Conservation (phyloP, 2,113 vertebrate genomes). For the Xiphias gladius region DNA sequence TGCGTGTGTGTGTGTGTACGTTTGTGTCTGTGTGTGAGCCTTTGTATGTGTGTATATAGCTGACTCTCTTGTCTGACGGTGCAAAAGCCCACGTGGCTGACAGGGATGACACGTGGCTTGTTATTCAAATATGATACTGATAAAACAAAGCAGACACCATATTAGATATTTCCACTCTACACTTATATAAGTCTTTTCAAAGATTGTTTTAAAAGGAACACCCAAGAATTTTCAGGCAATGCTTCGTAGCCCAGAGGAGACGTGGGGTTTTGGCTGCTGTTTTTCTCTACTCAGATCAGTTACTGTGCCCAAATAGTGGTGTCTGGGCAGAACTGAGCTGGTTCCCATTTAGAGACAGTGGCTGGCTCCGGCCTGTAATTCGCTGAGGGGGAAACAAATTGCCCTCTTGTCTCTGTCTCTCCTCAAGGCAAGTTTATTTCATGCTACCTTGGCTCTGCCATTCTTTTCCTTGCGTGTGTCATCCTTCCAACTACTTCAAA, state of each 20-base stretch:
- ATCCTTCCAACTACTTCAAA: slow-evolving; percentile 74
- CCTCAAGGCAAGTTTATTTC: slow-evolving; percentile 71
- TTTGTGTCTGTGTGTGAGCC: too few species aligned
- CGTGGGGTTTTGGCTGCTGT: slow-evolving; percentile 69
- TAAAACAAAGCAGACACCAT: slow-evolving; percentile 69
- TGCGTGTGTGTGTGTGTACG: too few species aligned
- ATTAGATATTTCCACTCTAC: slow-evolving; percentile 71
- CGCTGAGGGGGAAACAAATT: slow-evolving; percentile 75
- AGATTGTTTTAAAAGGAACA: slow-evolving; percentile 72
- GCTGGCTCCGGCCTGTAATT: slow-evolving; percentile 78
- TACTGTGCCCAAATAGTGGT: slow-evolving; percentile 68
- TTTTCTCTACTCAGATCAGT: slow-evolving; percentile 68
- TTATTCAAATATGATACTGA: slow-evolving; percentile 54
- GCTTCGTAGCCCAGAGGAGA: slow-evolving; percentile 65
- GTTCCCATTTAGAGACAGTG: slow-evolving; percentile 76
- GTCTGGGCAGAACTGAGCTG: slow-evolving; percentile 74
- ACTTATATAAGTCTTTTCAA: slow-evolving; percentile 59
- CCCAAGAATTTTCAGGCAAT: slow-evolving; percentile 67
- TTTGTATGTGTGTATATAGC: background rate
- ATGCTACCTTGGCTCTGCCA: slow-evolving; percentile 62
- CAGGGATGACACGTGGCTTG: slow-evolving; percentile 51
- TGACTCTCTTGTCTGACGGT: slow-evolving; percentile 8
- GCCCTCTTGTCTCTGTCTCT: slow-evolving; percentile 76
- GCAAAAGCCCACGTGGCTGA: slow-evolving; percentile 18
- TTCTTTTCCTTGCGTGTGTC: slow-evolving; percentile 69